Conservation (phyloP, 2,797 vertebrate species). For the Balearica regulorum region DNA sequence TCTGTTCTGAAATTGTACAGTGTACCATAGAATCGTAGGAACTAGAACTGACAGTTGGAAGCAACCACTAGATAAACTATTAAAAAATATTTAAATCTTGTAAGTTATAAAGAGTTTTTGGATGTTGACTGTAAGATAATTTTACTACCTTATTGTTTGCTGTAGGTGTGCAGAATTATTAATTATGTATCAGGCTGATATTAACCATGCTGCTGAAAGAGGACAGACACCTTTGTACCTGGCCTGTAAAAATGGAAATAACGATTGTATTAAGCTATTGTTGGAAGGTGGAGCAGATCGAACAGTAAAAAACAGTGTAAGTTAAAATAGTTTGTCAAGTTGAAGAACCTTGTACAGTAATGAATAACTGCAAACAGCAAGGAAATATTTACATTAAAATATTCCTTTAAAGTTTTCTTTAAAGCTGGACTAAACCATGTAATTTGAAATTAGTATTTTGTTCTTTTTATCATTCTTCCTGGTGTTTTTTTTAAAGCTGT, state of each 20-base stretch:
- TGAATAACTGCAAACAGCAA: background rate
- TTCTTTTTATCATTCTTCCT: background rate
- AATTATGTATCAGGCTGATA: constrained; percentile 81
- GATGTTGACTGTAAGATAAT: background rate
- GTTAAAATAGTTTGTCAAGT: constrained; percentile 52
- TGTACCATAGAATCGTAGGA: background rate
- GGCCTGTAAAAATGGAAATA: constrained; percentile 85
- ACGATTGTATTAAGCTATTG: constrained; percentile 82
- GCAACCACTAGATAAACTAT: background rate
- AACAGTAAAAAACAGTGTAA: constrained; percentile 79
- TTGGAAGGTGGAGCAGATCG: constrained; percentile 83
- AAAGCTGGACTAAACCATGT: background rate
- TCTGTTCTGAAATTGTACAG: background rate
- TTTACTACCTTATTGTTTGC: constrained; percentile 18
- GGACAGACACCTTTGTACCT: constrained; percentile 87
- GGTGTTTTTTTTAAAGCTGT: background rate
- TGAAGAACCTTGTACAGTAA: background rate
- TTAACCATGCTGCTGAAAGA: constrained; percentile 79
- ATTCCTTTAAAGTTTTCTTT: background rate
- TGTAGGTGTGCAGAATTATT: constrained; percentile 87
- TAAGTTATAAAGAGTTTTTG: background rate
- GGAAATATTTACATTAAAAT: background rate
- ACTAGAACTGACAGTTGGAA: background rate
- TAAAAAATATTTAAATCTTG: background rate
- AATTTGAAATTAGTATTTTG: background rate